Evolutionary conservation across 2,797 vertebrate genomes (phyloP), one percentile per base, ranked within the genome.

Genomic region (Arctocebus calabarensis): DNA sequence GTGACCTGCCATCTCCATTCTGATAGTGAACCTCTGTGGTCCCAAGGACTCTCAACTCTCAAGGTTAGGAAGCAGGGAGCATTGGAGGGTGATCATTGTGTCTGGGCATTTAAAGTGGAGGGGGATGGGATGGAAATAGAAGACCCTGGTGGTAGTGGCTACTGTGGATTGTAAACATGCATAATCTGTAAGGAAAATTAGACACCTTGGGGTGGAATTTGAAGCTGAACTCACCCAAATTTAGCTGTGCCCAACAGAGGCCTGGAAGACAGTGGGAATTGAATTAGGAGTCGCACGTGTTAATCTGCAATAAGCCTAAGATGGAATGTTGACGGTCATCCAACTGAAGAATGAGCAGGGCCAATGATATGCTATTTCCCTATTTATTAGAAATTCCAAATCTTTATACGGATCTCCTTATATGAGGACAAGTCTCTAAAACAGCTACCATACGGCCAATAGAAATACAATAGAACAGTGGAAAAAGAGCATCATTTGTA

Each of bases 401-500:
- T 83, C 40, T 93, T 93, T 48, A 37, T 14, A 78, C 14, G n/a
- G 37, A 89, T 79, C 66, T 85, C 17, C 20, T 59, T 90, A 77
- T 61, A n/a, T 77, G 45, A 88, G 32, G 62, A 57, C 29, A 88
- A 84, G 17, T 70, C 57, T 16, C 37, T 27, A 89, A 37, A 90
- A 87, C 3, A 92, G 84, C 48, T 90, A 82, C 71, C 29, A 34
- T 27, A 79, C 17, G 3, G 48, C 34, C 81, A 93, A 29, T 34
- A 89, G 83, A 84, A 96, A 94, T 82, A 87, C 32, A 93, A 84
- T 32, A 73, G 23, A 40, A 81, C 22, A 84, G 10, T 19, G 40
- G 59, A 61, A 74, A 34, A 86, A 62, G 40, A 77, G 40, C 10
- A 84, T 3, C 6, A 37, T 78, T 75, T 89, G 19, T 32, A 73